Evolutionary conservation across 2,113 vertebrate species (phyloP), one percentile per base, ranked within the genome.

Genomic region (Climacteris rufus): DNA sequence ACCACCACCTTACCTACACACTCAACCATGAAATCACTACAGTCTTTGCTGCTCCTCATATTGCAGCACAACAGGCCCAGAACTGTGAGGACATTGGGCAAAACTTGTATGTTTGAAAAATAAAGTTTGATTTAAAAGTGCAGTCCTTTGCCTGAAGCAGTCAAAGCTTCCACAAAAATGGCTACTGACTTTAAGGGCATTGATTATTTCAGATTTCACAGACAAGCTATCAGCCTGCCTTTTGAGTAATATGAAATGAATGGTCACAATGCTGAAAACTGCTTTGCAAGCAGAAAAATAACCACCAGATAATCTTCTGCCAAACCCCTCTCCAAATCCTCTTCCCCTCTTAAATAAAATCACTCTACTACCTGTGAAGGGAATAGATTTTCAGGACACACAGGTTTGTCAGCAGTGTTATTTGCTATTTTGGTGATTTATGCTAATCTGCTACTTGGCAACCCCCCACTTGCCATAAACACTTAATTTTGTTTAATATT

Each of bases 21-120:
- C 24, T 64, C 50, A 45, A 28, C 25, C 64, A 60, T 0, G 1
- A 37, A 40, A 63, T 71, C 16, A 44, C 0, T 0, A 30, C 4
- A 53, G 21, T 25, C 40, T 79, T 81, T 0, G 4, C 31, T 60
- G 31, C 5, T 84, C 78, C 69, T 75, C n/a, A 24, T 6, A 33
- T 12, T 65, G 71, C 56, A 79, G 49, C 39, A 47, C 3, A 76
- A 74, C 33, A 66, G 39, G 25, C 13, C 19, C 56, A 56, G 30
- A 71, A 72, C 47, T 66, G 14, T 3, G 35, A 93, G 35, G 40
- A 52, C 27, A 37, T 35, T 24, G 53, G 52, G 65, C 54, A 89
- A 79, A 84, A 89, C 17, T 45, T 57, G 0, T 24, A 44, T 22
- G 22, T 37, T 76, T 83, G 65, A 76, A 94, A 94, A 89, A 82